Conservation (phyloP, 2,888 invertebrate species). For the Pseudococcus longispinus region DNA sequence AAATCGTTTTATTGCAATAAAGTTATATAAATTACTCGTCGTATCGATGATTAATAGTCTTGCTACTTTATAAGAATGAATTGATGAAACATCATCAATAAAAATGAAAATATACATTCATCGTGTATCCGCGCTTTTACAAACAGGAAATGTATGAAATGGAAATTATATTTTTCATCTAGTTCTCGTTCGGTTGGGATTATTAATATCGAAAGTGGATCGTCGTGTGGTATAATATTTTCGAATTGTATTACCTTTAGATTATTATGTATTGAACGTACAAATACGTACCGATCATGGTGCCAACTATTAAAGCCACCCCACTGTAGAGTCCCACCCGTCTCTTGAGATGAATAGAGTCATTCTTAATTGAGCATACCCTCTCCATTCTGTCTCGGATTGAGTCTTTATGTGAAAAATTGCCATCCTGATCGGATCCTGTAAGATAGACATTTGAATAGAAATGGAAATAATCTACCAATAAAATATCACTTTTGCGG, state of each 20-base stretch:
- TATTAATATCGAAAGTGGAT: constrained; percentile 2
- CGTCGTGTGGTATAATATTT: not conserved
- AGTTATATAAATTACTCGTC: constrained; percentile 15
- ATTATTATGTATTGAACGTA: not conserved
- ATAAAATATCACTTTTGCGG: not conserved
- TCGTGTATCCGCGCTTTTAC: not conserved
- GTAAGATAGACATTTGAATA: not conserved
- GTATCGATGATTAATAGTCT: constrained; percentile 9
- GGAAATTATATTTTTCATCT: constrained; percentile 7
- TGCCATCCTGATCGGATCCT: constrained; percentile 47
- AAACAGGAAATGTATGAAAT: constrained; percentile 23
- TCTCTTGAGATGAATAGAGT: constrained; percentile 99
- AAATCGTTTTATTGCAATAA: not conserved
- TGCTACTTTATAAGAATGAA: not conserved
- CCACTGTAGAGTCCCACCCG: constrained; percentile 99
- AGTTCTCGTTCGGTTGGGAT: not conserved
- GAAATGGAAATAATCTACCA: not conserved
- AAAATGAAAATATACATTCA: constrained; percentile 18
- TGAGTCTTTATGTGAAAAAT: constrained; percentile 45
- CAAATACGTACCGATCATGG: constrained; percentile 84
- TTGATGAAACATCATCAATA: constrained; percentile 36
- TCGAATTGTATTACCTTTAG: not conserved
- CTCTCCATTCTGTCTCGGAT: constrained; percentile 77
- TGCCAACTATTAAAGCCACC: constrained; percentile 98
- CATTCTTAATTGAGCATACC: constrained; percentile 91